phyloP scores from a whole-genome alignment of 2,113 vertebrate genomes.

The Myocastor coypus region DNA sequence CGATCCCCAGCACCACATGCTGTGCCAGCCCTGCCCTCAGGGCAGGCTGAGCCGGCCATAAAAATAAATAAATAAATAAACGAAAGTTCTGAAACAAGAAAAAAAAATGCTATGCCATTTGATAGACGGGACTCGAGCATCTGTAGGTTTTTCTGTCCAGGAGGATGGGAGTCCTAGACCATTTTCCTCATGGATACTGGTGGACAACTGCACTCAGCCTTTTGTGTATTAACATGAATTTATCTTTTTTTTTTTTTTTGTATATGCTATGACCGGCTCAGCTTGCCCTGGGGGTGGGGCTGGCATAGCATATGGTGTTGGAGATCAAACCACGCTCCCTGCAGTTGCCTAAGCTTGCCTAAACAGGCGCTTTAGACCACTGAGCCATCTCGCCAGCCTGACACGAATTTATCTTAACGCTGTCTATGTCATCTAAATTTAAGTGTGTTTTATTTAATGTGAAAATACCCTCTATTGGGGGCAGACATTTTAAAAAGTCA shows the following conservation, averaged over 20 bases:
- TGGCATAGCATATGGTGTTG: too few species aligned
- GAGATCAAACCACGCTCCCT: too few species aligned
- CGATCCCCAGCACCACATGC: too few species aligned
- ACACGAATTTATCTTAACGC: constrained; percentile 30
- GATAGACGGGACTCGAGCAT: neutral
- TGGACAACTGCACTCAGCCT: neutral
- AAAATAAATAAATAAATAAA: too few species aligned
- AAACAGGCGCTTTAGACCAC: too few species aligned
- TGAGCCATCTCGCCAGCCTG: too few species aligned
- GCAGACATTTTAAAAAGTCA: constrained; percentile 48
- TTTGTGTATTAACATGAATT: constrained; percentile 19
- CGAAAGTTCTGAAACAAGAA: too few species aligned
- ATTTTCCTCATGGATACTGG: neutral
- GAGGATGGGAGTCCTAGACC: neutral
- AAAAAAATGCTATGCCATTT: neutral
- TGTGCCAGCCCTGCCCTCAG: too few species aligned
- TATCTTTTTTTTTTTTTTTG: neutral
- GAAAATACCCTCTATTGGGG: constrained; percentile 20
- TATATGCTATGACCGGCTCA: too few species aligned
- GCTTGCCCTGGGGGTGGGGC: too few species aligned
- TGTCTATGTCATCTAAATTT: neutral
- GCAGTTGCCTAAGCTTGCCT: too few species aligned
- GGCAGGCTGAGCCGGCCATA: too few species aligned
- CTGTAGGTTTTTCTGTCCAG: neutral
- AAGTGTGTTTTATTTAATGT: constrained; percentile 29